phyloP scores from a whole-genome alignment of 2,888 invertebrate species.

The Dasypolia templi region DNA sequence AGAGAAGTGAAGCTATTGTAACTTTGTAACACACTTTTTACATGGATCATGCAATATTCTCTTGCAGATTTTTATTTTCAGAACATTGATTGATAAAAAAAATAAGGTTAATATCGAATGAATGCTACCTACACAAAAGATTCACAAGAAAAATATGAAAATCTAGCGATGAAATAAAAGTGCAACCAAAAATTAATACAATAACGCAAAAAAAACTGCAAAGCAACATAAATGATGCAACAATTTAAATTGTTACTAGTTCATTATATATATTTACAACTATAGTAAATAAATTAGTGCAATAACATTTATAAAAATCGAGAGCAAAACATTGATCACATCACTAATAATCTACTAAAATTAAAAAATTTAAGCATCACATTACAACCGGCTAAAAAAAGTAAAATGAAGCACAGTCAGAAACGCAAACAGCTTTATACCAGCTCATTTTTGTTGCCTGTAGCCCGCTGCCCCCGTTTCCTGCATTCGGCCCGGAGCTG shows the following conservation, averaged over 20 bases:
- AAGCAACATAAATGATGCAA: conserved; percentile 64
- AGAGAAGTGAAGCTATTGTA: neutral
- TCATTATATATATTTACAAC: conserved; percentile 61
- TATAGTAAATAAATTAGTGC: conserved; percentile 58
- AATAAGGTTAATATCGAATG: neutral
- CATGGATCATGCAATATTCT: conserved; percentile 6
- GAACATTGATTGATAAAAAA: neutral
- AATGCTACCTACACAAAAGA: conserved; percentile 33
- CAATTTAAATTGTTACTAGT: conserved; percentile 55
- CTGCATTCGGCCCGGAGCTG: conserved; percentile 93
- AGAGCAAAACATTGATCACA: conserved; percentile 53
- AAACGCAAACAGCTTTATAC: conserved; percentile 89
- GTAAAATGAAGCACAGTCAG: conserved; percentile 81
- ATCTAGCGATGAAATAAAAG: conserved; percentile 25
- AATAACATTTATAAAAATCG: conserved; percentile 42
- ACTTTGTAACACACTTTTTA: conserved; percentile 5
- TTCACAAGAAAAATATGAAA: conserved; percentile 18
- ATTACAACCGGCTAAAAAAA: conserved; percentile 80
- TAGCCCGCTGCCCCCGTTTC: conserved; percentile 92
- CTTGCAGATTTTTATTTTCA: neutral
- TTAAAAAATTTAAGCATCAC: conserved; percentile 79
- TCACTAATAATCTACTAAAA: conserved; percentile 67
- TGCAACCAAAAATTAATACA: conserved; percentile 46
- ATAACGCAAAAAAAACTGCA: conserved; percentile 43
- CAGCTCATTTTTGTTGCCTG: conserved; percentile 93